phyloP scores from a whole-genome alignment of 2,888 invertebrate species.

The Cactoblastis cactorum region DNA sequence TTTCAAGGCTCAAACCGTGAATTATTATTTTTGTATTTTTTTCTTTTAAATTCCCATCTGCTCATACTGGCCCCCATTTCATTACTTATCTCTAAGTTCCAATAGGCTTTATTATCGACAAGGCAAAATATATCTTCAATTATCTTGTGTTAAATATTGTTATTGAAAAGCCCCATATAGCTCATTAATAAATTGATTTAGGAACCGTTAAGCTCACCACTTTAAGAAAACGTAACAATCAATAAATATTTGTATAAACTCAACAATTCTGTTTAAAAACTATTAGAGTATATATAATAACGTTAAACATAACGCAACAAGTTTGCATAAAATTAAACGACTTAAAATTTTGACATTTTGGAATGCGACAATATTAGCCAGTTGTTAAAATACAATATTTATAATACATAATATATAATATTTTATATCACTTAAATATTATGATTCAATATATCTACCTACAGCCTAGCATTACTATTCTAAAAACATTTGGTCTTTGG shows the following conservation, averaged over 20 bases:
- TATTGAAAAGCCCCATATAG: constrained; percentile 37
- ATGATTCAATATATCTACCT: constrained; percentile 54
- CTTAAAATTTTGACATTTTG: constrained; percentile 40
- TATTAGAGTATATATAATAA: constrained; percentile 29
- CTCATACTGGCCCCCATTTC: constrained; percentile 62
- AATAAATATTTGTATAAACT: constrained; percentile 59
- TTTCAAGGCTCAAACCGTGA: constrained; percentile 28
- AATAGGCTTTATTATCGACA: constrained; percentile 53
- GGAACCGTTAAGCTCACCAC: constrained; percentile 53
- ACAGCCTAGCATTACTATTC: constrained; percentile 68
- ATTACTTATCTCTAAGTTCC: constrained; percentile 56
- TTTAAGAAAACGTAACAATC: constrained; percentile 56
- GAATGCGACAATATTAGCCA: constrained; percentile 51
- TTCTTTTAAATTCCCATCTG: constrained; percentile 30
- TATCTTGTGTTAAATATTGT: constrained; percentile 30
- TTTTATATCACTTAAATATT: constrained; percentile 54
- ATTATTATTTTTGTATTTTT: constrained; percentile 20
- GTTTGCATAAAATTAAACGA: constrained; percentile 31
- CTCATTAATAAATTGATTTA: constrained; percentile 45
- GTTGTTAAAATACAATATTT: constrained; percentile 37
- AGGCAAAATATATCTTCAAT: constrained; percentile 51
- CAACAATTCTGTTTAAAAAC: constrained; percentile 51
- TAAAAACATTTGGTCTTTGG: constrained; percentile 78
- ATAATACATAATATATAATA: constrained; percentile 32
- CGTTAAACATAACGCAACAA: constrained; percentile 37